Evolutionary conservation across 2,113 vertebrate genomes (phyloP), one percentile per base, ranked within the genome.

Genomic region (Donacobius atricapilla): DNA sequence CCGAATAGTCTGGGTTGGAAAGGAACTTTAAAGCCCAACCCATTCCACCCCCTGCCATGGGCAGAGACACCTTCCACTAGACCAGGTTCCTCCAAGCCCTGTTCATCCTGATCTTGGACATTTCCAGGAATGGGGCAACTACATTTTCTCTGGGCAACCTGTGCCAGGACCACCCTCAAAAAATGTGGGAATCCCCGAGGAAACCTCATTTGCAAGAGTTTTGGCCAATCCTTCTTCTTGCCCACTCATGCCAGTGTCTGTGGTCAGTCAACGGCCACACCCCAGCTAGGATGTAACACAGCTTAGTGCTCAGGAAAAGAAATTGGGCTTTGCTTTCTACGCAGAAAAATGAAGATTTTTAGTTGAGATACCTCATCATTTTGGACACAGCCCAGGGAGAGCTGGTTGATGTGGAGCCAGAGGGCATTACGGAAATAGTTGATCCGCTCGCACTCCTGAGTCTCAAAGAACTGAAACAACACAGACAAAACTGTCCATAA

Each of bases 321-420:
- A 73, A 70, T 0, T 8, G 5, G 7, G 7, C 15, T 92, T 15
- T 87, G 13, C 69, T 66, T 68, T 78, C 47, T n/a, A 37, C 10
- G 12, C 6, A 72, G 28, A 42, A 47, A 9, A 65, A 58, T 7
- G 2, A 81, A 64, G 16, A 35, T 21, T 50, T 65, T 75, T 6
- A 30, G n/a, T 16, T 44, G 53, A 33, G 56, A 70, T 95, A 99
- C 99, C 87, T 99, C 98, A 19, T 99, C 99, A 4, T 96, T 99
- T 86, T 94, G 98, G 88, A 99, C 99, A 31, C 99, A 99, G 48
- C 98, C 98, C 97, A 98, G 98, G 13, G 99, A 99, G 7, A 99
- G 98, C 71, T 99, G 99, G 88, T 99, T 99, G 83, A 98, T 69
- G 4, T 99, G 99, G 28, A 98, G 98, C 99, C 99, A 99, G n/a